A percentile compares a stretch with the other conserved stretches of the same genome.
Evolutionary conservation across 1,140 invertebrate species (phyloP).

Genomic region (Nymphalis io): DNA sequence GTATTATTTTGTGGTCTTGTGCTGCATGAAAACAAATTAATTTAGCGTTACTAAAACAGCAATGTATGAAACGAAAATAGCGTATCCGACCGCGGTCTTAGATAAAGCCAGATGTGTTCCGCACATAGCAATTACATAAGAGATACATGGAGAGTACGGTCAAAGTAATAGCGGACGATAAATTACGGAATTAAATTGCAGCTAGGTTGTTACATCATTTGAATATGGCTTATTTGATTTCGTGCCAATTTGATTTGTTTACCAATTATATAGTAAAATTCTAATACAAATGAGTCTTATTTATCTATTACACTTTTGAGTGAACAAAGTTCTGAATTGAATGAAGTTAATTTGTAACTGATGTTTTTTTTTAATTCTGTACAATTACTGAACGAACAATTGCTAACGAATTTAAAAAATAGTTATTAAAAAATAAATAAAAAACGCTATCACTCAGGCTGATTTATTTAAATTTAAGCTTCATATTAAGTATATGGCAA

Average conservation of each 20-base stretch:
- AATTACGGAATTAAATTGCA: constrained; percentile 4
- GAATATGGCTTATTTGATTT: background rate
- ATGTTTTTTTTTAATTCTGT: too few relatives aligned
- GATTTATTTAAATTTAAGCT: background rate
- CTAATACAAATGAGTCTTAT: too few relatives aligned
- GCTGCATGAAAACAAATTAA: background rate
- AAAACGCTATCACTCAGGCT: background rate
- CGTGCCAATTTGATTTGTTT: background rate
- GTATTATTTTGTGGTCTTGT: background rate
- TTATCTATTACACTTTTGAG: too few relatives aligned
- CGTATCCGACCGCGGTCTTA: constrained; percentile 31
- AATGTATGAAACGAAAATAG: constrained; percentile 21
- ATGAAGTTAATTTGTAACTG: too few relatives aligned
- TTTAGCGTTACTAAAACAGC: background rate
- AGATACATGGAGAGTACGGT: constrained; percentile 5
- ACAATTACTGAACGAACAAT: too few relatives aligned
- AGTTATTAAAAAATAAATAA: background rate
- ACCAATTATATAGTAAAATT: too few relatives aligned
- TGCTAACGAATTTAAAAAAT: too few relatives aligned
- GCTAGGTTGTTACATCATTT: background rate
- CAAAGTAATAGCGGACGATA: constrained; percentile 12
- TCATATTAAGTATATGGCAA: constrained; percentile 28
- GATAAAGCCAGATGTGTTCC: constrained; percentile 30
- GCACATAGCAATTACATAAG: constrained; percentile 25
- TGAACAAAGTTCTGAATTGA: too few relatives aligned